Percentiles rank a stretch among this genome's conserved stretches.
These are phyloP conservation scores for Gambusia yucatana DNA, from an alignment of 2,797 vertebrate species.

Conservation along the genomic window DNA sequence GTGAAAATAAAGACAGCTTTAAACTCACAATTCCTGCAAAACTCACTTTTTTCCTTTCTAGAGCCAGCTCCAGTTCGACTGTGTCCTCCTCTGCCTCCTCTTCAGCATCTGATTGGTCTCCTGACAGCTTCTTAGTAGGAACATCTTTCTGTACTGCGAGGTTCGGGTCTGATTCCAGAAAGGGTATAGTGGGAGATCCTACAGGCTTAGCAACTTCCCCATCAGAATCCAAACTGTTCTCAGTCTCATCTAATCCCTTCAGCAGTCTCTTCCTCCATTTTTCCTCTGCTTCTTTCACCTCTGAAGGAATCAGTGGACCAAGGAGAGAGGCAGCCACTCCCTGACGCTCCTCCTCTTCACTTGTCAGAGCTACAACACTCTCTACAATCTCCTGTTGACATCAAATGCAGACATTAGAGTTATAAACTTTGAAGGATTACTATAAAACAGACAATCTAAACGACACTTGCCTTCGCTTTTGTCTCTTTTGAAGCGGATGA, in stretches of 20 bases:
- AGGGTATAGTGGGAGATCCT: slow-evolving; percentile 43
- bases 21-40: background rate
- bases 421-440: background rate
- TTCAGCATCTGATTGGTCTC: slow-evolving; percentile 83
- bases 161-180: slow-evolving; percentile 74
- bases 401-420: slow-evolving; percentile 18
- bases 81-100: slow-evolving; percentile 94
- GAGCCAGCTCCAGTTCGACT: slow-evolving; percentile 90
- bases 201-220: slow-evolving; percentile 69
- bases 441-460: background rate
- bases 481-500: slow-evolving; percentile 65
- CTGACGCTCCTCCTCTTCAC: slow-evolving; percentile 89
- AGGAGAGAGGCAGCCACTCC: slow-evolving; percentile 94
- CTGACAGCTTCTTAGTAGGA: slow-evolving; percentile 84
- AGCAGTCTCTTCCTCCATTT: slow-evolving; percentile 93
- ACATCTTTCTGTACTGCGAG: slow-evolving; percentile 80
- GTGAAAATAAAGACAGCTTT: background rate
- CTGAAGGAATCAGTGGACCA: slow-evolving; percentile 89
- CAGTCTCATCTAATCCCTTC: slow-evolving; percentile 85
- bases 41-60: slow-evolving; percentile 94
- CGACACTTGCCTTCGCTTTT: slow-evolving; percentile 73
- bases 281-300: slow-evolving; percentile 95
- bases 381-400: slow-evolving; percentile 91
- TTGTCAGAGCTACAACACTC: slow-evolving; percentile 91
- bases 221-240: slow-evolving; percentile 73